Percentiles rank a stretch among this genome's conserved stretches.
Evolutionary conservation across 2,888 invertebrate genomes (phyloP).

Genomic region (Caenorhabditis panamensis): DNA sequence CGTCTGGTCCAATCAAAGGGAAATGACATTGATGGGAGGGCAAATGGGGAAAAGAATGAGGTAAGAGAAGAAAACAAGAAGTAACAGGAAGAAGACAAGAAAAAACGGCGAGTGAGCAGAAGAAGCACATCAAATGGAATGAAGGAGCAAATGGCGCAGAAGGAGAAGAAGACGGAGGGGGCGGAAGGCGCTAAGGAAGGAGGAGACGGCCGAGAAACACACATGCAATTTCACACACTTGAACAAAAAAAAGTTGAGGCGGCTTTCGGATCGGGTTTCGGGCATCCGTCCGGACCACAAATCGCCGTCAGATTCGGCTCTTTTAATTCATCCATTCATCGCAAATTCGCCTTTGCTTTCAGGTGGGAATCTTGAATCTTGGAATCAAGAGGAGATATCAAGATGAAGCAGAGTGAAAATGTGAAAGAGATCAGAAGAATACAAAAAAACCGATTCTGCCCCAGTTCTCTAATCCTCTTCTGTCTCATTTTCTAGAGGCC

Average conservation of each 20-base stretch:
- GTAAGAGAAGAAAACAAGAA: slow-evolving; percentile 24
- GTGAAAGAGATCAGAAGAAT: background rate
- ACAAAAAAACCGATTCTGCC: background rate
- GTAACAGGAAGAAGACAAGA: slow-evolving; percentile 4
- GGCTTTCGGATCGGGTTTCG: slow-evolving; percentile 21
- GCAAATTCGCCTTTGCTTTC: background rate
- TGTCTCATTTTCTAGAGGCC: background rate
- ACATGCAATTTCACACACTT: slow-evolving; percentile 53
- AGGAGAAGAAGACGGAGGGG: slow-evolving; percentile 25
- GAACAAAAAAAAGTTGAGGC: slow-evolving; percentile 15
- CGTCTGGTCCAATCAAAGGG: slow-evolving; percentile 17
- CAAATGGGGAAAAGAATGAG: background rate
- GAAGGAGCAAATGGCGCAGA: slow-evolving; percentile 58
- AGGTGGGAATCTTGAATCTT: background rate
- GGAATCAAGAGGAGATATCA: background rate
- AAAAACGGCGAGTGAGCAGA: slow-evolving; percentile 10
- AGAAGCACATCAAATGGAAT: slow-evolving; percentile 58
- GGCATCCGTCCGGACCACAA: background rate
- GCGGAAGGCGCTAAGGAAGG: slow-evolving; percentile 6
- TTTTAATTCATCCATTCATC: background rate
- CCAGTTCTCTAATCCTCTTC: background rate
- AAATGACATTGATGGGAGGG: slow-evolving; percentile 17
- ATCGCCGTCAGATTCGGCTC: background rate
- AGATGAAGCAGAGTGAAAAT: background rate
- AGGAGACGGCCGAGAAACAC: slow-evolving; percentile 44